A percentile compares a stretch with the other conserved stretches of the same genome.
Conservation (phyloP, 1,140 invertebrate genomes). For the Pissodes strobi region DNA sequence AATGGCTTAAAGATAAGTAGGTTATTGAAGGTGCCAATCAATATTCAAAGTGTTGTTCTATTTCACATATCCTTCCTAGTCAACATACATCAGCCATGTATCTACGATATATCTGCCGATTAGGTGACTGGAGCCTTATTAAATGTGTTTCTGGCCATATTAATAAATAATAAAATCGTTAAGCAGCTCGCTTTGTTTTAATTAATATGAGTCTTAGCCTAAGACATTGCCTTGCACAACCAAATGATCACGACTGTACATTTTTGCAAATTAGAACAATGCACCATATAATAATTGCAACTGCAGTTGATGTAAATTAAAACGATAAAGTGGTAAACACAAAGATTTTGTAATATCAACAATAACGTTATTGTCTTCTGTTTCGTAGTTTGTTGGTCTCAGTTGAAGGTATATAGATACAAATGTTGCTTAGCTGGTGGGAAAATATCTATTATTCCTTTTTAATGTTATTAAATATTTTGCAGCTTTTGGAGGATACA, state of each 20-base stretch:
- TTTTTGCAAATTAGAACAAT: slow-evolving; percentile 22
- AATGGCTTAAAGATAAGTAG: too few relatives aligned
- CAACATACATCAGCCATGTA: background rate
- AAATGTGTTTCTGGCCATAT: slow-evolving; percentile 4
- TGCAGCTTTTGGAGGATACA: too few relatives aligned
- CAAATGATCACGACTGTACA: slow-evolving; percentile 15
- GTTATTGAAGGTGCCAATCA: slow-evolving; percentile 11
- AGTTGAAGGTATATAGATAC: too few relatives aligned
- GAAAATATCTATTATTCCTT: too few relatives aligned
- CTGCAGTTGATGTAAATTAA: slow-evolving; percentile 10
- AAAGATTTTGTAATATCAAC: slow-evolving; percentile 14
- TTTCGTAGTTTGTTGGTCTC: too few relatives aligned
- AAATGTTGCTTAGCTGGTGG: too few relatives aligned
- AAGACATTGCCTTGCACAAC: slow-evolving; percentile 17
- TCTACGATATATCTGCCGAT: background rate
- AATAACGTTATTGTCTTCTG: background rate
- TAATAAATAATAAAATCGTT: slow-evolving; percentile 16
- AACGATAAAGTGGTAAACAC: slow-evolving; percentile 5
- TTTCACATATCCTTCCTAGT: background rate
- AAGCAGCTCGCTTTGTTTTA: slow-evolving; percentile 1
- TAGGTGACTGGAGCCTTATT: slow-evolving; percentile 12
- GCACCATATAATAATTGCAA: slow-evolving; percentile 14
- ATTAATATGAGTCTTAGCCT: slow-evolving; percentile 9
- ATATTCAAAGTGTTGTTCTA: slow-evolving; percentile 1
- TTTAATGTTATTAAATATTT: too few relatives aligned